Percentiles rank a stretch among this genome's conserved stretches.
These are phyloP conservation scores for Drosophila nigrodunni DNA, from an alignment of 1,140 invertebrate genomes.

Conservation along the genomic window DNA sequence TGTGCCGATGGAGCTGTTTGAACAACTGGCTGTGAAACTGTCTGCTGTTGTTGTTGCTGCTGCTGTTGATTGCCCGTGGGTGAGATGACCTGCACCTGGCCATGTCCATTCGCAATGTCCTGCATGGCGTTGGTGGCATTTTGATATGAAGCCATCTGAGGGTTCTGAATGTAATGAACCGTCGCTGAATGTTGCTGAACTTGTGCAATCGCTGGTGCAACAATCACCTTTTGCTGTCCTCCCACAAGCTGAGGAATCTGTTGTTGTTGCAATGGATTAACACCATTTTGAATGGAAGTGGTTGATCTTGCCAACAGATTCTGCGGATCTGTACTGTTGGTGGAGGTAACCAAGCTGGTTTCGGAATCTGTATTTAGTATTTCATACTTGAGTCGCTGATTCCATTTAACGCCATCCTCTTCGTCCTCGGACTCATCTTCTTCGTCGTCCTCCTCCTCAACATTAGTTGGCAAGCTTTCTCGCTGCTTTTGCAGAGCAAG, in stretches of 20 bases:
- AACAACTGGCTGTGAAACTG: conserved; percentile 18
- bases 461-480: conserved; percentile 86
- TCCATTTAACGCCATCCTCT: conserved; percentile 74
- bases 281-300: conserved; percentile 65
- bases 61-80: conserved; percentile 67
- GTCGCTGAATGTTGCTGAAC: conserved; percentile 71
- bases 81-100: conserved; percentile 66
- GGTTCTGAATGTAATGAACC: conserved; percentile 73
- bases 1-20: conserved; percentile 45
- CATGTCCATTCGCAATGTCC: conserved; percentile 64
- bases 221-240: conserved; percentile 67
- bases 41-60: conserved; percentile 53
- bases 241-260: conserved; percentile 53
- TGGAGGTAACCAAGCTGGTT: conserved; percentile 64
- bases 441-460: conserved; percentile 79
- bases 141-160: conserved; percentile 73
- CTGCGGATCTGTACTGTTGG: conserved; percentile 67
- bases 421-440: conserved; percentile 80
- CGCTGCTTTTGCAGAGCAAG: conserved; percentile 86
- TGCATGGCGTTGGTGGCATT: conserved; percentile 53
- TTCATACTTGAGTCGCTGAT: conserved; percentile 68
- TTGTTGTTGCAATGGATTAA: conserved; percentile 45
- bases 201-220: conserved; percentile 57
- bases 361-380: conserved; percentile 72
- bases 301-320: conserved; percentile 51